Conservation (phyloP, 2,888 invertebrate genomes). For the Leucophora obtusa region DNA sequence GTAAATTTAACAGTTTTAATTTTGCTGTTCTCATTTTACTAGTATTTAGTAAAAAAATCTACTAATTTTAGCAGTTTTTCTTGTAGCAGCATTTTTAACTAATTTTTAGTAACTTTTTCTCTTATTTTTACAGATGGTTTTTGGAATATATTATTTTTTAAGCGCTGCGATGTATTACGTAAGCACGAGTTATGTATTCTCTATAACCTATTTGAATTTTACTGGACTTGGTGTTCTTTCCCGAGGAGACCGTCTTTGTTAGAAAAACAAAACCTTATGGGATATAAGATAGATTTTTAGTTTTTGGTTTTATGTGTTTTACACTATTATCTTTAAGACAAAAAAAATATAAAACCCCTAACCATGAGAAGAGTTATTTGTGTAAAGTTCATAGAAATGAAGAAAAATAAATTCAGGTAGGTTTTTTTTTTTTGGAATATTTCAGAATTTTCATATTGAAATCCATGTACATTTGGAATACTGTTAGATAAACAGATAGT, state of each 20-base stretch:
- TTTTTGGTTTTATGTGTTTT: constrained; percentile 34
- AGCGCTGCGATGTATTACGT: too few species aligned
- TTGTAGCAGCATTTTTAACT: too few species aligned
- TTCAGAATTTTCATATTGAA: constrained; percentile 26
- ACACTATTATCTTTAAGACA: constrained; percentile 18
- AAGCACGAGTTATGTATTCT: too few species aligned
- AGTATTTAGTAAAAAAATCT: too few species aligned
- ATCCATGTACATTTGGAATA: constrained; percentile 38
- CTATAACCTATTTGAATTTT: too few species aligned
- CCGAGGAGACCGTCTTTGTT: neutral
- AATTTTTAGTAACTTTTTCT: too few species aligned
- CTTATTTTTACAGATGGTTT: too few species aligned
- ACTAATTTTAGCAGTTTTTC: too few species aligned
- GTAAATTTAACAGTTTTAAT: too few species aligned
- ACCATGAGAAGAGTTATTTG: constrained; percentile 22
- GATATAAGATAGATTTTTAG: constrained; percentile 31
- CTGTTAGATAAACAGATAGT: constrained; percentile 35
- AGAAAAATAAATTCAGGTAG: neutral
- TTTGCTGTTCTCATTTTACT: too few species aligned
- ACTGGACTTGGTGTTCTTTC: too few species aligned
- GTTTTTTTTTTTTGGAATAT: constrained; percentile 17
- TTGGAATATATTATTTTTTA: too few species aligned
- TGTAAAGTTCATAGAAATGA: constrained; percentile 14
- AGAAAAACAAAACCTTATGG: constrained; percentile 47
- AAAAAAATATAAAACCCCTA: constrained; percentile 24